Percentiles rank a stretch among this genome's conserved stretches.
Conservation (phyloP, 2,113 vertebrate genomes). For the Nematolebias whitei region DNA sequence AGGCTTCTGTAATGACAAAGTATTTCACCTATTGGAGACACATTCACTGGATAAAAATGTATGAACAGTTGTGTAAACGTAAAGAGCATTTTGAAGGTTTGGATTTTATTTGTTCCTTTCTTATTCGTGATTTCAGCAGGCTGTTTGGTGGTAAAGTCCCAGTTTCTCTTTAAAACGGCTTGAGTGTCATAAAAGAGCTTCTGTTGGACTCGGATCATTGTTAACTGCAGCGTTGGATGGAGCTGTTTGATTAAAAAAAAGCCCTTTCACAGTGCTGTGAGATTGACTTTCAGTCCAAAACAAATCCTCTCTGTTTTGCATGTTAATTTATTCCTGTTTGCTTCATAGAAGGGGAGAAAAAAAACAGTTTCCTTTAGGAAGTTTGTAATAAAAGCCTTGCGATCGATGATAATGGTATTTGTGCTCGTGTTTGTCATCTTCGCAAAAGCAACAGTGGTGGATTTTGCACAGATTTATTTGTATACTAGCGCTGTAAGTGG, state of each 20-base stretch:
- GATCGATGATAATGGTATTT: slow-evolving; percentile 86
- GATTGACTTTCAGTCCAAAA: slow-evolving; percentile 69
- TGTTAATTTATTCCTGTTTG: slow-evolving; percentile 79
- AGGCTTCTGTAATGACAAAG: no score
- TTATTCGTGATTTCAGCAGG: slow-evolving; percentile 1
- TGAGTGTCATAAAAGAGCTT: slow-evolving; percentile 73
- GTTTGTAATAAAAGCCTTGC: slow-evolving; percentile 84
- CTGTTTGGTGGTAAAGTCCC: slow-evolving; percentile 32
- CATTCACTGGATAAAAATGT: no score
- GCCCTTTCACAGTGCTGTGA: slow-evolving; percentile 47
- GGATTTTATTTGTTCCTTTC: no score
- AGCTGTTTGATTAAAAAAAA: slow-evolving; percentile 59
- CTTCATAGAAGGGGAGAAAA: slow-evolving; percentile 39
- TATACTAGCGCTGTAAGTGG: slow-evolving; percentile 86
- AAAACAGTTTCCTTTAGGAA: slow-evolving; percentile 77
- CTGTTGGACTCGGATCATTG: slow-evolving; percentile 65
- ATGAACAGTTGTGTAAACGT: no score
- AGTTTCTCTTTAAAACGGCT: slow-evolving; percentile 63
- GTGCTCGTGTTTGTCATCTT: slow-evolving; percentile 85
- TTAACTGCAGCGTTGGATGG: slow-evolving; percentile 47
- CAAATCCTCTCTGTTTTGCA: slow-evolving; percentile 72
- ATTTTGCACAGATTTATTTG: slow-evolving; percentile 84
- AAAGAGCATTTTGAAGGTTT: no score
- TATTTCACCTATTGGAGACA: no score
- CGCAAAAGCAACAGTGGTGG: slow-evolving; percentile 80